These are phyloP conservation scores for Merluccius polli DNA, from an alignment of 2,797 vertebrate genomes.

Conservation along the genomic window DNA sequence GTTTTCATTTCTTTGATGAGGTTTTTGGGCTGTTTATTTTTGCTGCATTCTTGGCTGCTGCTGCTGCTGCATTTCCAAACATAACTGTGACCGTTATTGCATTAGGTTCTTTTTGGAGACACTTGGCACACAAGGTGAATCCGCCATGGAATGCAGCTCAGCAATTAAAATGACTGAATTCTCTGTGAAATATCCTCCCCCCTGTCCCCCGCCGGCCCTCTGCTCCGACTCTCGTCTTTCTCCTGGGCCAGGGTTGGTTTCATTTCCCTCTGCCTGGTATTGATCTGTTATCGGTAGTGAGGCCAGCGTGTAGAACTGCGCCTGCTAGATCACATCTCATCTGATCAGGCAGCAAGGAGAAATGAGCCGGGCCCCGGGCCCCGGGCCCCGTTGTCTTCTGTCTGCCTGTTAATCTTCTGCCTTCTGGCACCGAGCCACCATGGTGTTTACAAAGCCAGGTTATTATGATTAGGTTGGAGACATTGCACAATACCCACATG, in stretches of 20 bases:
- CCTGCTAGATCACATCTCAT: slow-evolving; percentile 27
- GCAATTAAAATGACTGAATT: slow-evolving; percentile 20
- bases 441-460: slow-evolving; percentile 56
- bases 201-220: slow-evolving; percentile 12
- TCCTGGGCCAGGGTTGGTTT: slow-evolving; percentile 13
- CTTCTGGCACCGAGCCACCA: not conserved
- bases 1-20: slow-evolving; percentile 22
- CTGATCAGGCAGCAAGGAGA: slow-evolving; percentile 15
- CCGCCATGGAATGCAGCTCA: slow-evolving; percentile 14
- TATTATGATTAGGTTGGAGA: slow-evolving; percentile 30
- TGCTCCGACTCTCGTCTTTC: slow-evolving; percentile 9
- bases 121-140: slow-evolving; percentile 14
- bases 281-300: slow-evolving; percentile 25
- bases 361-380: slow-evolving; percentile 16
- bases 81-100: slow-evolving; percentile 18
- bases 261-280: slow-evolving; percentile 34
- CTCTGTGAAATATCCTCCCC: slow-evolving; percentile 1
- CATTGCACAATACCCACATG: not conserved
- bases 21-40: slow-evolving; percentile 22
- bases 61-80: not conserved
- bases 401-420: slow-evolving; percentile 38
- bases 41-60: not conserved
- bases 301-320: slow-evolving; percentile 1
- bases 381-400: slow-evolving; percentile 26
- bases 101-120: slow-evolving; percentile 14